Conservation (phyloP, 1,140 invertebrate genomes). For the Drosophila grimshawi region DNA sequence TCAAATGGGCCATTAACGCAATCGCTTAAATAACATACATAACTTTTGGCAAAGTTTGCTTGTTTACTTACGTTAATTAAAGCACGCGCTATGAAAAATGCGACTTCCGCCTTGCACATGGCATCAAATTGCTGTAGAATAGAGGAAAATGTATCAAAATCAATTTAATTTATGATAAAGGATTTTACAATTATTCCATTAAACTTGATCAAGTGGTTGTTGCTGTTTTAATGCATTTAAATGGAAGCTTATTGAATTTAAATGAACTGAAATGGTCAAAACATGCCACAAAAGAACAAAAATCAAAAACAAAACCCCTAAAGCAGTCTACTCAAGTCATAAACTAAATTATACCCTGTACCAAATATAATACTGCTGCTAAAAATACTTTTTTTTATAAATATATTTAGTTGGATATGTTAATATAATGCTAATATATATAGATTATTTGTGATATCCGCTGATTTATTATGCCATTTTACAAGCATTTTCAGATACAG, state of each 20-base stretch:
- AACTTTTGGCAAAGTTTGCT: background rate
- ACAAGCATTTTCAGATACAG: background rate
- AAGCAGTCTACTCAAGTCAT: background rate
- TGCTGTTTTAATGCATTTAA: conserved; percentile 30
- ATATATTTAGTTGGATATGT: background rate
- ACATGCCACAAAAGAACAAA: background rate
- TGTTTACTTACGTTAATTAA: conserved; percentile 88
- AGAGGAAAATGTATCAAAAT: conserved; percentile 19
- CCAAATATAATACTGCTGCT: background rate
- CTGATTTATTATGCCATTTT: background rate
- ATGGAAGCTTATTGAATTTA: background rate
- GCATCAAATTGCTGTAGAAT: conserved; percentile 90
- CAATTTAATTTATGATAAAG: conserved; percentile 23
- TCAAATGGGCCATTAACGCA: background rate
- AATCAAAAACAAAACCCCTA: background rate
- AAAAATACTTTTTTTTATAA: background rate
- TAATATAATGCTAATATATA: too few relatives aligned
- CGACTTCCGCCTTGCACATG: conserved; percentile 90
- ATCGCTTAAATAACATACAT: background rate
- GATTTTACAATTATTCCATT: background rate
- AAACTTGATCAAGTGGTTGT: conserved; percentile 32
- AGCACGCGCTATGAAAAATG: conserved; percentile 88
- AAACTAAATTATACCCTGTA: background rate
- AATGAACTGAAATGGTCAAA: too few relatives aligned
- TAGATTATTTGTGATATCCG: background rate